Evolutionary conservation across 2,888 invertebrate species (phyloP).

Genomic region (Tinea semifulvella): DNA sequence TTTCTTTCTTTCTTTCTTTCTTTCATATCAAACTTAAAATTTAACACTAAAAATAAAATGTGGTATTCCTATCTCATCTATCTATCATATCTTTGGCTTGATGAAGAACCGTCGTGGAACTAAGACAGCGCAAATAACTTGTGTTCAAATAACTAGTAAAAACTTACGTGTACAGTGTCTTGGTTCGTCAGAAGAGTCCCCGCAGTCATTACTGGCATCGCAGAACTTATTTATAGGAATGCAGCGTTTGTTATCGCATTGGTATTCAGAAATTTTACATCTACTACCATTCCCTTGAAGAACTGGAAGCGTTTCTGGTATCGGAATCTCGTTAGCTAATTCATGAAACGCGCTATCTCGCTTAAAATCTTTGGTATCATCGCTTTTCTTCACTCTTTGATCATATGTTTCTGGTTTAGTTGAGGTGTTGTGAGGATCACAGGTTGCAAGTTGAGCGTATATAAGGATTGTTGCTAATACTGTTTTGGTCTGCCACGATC

Average conservation of each 20-base stretch:
- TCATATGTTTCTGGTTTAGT: conserved; percentile 20
- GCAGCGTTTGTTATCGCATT: conserved; percentile 73
- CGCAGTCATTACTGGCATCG: conserved; percentile 82
- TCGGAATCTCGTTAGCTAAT: conserved; percentile 33
- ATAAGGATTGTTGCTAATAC: conserved; percentile 32
- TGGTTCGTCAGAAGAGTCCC: conserved; percentile 82
- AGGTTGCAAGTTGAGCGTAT: conserved; percentile 29
- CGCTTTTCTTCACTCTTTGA: conserved; percentile 16
- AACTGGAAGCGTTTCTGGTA: conserved; percentile 49
- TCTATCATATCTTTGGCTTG: too few relatives aligned
- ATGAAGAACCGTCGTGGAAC: too few relatives aligned
- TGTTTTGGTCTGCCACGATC: conserved; percentile 27
- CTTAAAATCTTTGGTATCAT: conserved; percentile 4
- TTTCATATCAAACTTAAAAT: too few relatives aligned
- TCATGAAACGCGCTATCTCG: conserved; percentile 29
- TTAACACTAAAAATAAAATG: too few relatives aligned
- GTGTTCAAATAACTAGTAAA: too few relatives aligned
- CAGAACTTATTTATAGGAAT: conserved; percentile 78
- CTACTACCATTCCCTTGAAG: conserved; percentile 54
- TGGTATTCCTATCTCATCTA: too few relatives aligned
- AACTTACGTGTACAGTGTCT: conserved; percentile 86
- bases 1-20: too few relatives aligned
- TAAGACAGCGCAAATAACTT: too few relatives aligned
- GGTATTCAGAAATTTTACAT: conserved; percentile 74
- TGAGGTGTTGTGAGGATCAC: conserved; percentile 38